Percentiles rank a stretch among this genome's conserved stretches.
These are phyloP conservation scores for Empidonax traillii DNA, from an alignment of 2,113 vertebrate genomes.

Conservation along the genomic window DNA sequence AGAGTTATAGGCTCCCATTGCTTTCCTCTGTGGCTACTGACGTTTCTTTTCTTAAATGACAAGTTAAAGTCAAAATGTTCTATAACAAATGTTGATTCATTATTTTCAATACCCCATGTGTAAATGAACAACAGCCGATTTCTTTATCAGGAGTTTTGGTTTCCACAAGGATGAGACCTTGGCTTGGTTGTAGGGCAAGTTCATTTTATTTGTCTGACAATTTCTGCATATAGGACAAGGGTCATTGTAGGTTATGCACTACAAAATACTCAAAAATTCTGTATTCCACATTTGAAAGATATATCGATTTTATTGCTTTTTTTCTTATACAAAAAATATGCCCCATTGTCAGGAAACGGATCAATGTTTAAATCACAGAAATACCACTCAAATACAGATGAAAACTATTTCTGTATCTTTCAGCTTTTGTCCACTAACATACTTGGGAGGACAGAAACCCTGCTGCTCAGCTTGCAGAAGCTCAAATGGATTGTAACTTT, in stretches of 20 bases:
- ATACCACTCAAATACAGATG: background rate
- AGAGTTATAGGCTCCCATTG: accelerated
- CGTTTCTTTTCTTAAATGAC: background rate
- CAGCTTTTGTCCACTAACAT: background rate
- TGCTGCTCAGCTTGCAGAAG: background rate
- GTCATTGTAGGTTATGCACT: background rate
- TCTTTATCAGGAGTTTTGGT: background rate
- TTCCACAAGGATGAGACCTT: background rate
- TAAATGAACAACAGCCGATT: background rate
- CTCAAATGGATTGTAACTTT: background rate
- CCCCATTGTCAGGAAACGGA: accelerated
- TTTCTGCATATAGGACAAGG: background rate
- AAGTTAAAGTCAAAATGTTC: background rate
- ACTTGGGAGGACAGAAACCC: background rate
- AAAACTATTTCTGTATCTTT: accelerated
- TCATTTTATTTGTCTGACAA: background rate
- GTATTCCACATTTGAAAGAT: background rate
- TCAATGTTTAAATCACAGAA: background rate
- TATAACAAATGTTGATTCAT: background rate
- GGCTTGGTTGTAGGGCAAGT: background rate
- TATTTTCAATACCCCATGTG: background rate
- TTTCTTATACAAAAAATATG: too few species aligned
- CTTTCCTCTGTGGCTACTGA: background rate
- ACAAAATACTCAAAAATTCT: background rate
- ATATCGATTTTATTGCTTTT: accelerated